These are phyloP conservation scores for Sardinella longiceps DNA, from an alignment of 2,797 vertebrate species.

Conservation along the genomic window DNA sequence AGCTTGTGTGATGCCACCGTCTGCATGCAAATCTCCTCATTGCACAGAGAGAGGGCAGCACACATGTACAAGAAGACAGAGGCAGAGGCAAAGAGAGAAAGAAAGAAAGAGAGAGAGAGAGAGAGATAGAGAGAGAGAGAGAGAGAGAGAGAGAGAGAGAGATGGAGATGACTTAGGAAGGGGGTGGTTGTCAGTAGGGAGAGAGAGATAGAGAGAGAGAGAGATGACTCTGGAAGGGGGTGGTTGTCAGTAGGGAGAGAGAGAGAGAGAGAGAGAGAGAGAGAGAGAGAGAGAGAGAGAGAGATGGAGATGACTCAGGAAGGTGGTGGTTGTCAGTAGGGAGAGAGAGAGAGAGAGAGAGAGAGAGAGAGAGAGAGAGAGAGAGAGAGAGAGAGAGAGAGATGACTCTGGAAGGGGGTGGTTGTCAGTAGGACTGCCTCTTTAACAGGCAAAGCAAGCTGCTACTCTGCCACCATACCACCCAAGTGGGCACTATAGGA, in stretches of 20 bases:
- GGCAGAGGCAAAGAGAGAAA: not conserved
- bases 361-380: not conserved
- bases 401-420: no score
- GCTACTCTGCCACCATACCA: not conserved
- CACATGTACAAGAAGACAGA: not conserved
- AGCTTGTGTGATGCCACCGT: not conserved
- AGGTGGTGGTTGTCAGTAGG: no score
- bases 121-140: not conserved
- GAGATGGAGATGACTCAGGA: no score
- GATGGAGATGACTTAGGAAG: no score
- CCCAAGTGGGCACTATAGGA: not conserved
- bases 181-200: no score
- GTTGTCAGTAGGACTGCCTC: no score
- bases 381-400: not conserved
- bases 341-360: not conserved
- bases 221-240: no score
- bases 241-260: no score
- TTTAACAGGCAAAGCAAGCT: not conserved
- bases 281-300: not conserved
- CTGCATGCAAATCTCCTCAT: slow-evolving; percentile 18
- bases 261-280: not conserved
- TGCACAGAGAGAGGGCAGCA: not conserved
- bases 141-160: not conserved
- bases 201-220: not conserved
- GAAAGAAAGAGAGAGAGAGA: not conserved